Base-by-base conservation (phyloP, 2,113 vertebrate genomes). In the Pheucticus melanocephalus region DNA sequence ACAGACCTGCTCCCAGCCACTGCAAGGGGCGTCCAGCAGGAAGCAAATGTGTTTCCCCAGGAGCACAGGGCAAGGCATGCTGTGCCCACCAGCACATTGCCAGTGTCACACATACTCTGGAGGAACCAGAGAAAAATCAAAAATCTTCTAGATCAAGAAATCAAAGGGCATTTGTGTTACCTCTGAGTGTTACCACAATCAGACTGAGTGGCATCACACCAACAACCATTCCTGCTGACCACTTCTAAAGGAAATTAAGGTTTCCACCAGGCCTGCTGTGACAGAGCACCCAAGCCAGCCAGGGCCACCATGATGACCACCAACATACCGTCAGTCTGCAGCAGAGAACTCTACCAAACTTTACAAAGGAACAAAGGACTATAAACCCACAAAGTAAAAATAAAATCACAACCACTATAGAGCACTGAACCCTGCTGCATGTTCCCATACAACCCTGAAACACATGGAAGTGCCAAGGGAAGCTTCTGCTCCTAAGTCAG, bases 21-120 rank as follows among this genome's bases (percentile, higher is more conserved):
- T 72, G 51, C 59, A 39, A 61, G 70, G 20, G 51, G n/a, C 51
- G 39, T 44, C 68, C 3, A 1, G 27, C 47, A 85, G 47, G 78
- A 89, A 72, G 20, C 2, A 1, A 77, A 57, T 0, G 0, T 0
- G 9, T 11, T 15, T 60, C 44, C 47, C 47, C 50, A 53, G n/a
- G 24, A 90, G 72, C 53, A 2, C 54, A 42, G 59, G 66, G 17
- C 3, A 2, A 42, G 48, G 73, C 73, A 79, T 33, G 57, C 30
- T 72, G 66, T 3, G 2, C 22, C 54, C 0, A 0, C 18, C 83
- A 63, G 56, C 72, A 76, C 2, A 1, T 0, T 5, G 8, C 1
- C 0, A 7, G 3, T 8, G 60, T 30, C 77, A 53, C 4, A 9
- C 5, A 1, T 0, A 1, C 17, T 69, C n/a, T 3, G 1, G 21